phyloP scores from a whole-genome alignment of 92 coral and sea anemone species.

The Parazoanthus atlanticus region DNA sequence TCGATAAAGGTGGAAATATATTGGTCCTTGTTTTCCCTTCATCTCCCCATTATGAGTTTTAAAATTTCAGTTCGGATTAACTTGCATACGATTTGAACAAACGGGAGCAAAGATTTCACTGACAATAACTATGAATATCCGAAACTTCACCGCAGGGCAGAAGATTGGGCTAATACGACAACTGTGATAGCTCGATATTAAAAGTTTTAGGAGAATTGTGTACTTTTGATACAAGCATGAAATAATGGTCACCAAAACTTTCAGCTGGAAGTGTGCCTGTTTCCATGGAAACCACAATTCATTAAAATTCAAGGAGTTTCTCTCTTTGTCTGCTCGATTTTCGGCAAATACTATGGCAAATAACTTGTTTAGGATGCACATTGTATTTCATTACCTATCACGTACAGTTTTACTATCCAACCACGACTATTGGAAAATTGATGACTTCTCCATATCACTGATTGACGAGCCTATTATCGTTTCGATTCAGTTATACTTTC shows the following conservation, averaged over 20 bases:
- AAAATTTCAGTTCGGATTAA: too few species aligned
- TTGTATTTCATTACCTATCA: not conserved
- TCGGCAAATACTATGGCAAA: not conserved
- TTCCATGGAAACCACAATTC: not conserved
- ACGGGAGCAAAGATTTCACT: too few species aligned
- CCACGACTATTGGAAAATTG: not conserved
- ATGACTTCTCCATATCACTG: not conserved
- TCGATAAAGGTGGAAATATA: too few species aligned
- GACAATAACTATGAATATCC: too few species aligned
- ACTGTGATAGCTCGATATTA: too few species aligned
- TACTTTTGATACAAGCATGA: constrained; percentile 18
- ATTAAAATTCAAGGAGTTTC: too few species aligned
- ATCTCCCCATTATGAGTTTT: too few species aligned
- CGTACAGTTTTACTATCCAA: not conserved
- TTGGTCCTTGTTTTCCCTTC: too few species aligned
- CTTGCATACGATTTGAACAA: too few species aligned
- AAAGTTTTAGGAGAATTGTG: not conserved
- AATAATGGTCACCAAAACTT: not conserved
- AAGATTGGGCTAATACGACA: too few species aligned
- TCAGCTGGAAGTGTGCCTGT: not conserved
- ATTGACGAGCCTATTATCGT: not conserved
- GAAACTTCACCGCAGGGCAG: too few species aligned
- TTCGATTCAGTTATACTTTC: not conserved
- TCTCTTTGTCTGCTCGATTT: not conserved
- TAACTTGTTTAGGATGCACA: not conserved